Base-by-base conservation (phyloP, 1,140 invertebrate genomes). In the Dendrolimus punctatus region DNA sequence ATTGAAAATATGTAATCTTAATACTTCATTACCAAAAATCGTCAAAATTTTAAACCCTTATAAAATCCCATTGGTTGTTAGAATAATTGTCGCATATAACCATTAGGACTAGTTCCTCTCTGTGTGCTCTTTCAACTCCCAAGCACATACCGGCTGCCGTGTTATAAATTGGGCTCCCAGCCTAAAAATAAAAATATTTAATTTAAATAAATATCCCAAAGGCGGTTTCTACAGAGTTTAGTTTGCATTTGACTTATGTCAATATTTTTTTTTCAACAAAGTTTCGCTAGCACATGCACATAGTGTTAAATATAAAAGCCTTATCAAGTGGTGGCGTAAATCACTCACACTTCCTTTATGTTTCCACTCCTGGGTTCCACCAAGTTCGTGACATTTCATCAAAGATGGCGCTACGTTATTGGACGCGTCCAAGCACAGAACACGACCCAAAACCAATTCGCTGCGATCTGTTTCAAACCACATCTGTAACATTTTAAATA, bases 371-470 rank as follows among this genome's bases (percentile, higher is more conserved):
- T 98, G 97, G 62, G 93, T 90, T 1, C 94, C 95, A 9, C 95
- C 92, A 89, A 95, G 93, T 78, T 97, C 96, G 76, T 98, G 96
- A 73, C 97, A 99, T 85, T 98, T 98, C 53, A 92, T 92, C 6
- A 98, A 82, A 46, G 91, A 86, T 0, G 95, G 94, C 40, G 90
- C 87, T 45, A 90, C 82, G 9, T 69, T 85, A 44, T 71, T 77
- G 4, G 84, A 88, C 4, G 93, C 92, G 84, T 98, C 96, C 53
- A 99, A 71, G 75, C 97, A 99, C 1, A 98, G 80, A 36, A 96
- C 87, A 61, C 95, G 92, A 2, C 93, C 94, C 39, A 99, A 85
- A 8, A 97, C 91, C n/a, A 98, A 76, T 78, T 98, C 96, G 53
- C 91, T 90, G 55, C 93, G 94, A 53, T 93, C 92, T 0, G 95